Evolutionary conservation across 2,113 vertebrate species (phyloP).

Genomic region (Oenanthe oenanthe): DNA sequence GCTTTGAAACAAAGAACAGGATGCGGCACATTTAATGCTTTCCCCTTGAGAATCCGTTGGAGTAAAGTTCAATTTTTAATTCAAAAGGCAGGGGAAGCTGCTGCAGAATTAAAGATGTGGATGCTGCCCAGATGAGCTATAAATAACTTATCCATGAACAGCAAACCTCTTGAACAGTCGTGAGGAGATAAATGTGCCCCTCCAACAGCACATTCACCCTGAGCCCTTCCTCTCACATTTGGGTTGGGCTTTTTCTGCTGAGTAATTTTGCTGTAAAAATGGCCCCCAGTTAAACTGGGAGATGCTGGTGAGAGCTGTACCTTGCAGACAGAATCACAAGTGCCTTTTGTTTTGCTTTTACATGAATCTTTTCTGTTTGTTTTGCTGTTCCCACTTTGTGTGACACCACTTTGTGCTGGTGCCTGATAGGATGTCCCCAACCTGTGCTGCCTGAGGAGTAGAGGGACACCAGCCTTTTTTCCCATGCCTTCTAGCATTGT

Average conservation of each 20-base stretch:
- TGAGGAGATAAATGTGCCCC: not conserved
- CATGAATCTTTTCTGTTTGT: not conserved
- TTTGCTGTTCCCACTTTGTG: not conserved
- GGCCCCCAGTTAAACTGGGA: not conserved
- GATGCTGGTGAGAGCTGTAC: not conserved
- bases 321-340: not conserved
- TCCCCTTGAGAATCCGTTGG: conserved; percentile 51
- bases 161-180: not conserved
- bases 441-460: not conserved
- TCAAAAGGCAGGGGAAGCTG: conserved; percentile 53
- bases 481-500: not conserved
- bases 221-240: not conserved
- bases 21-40: conserved; percentile 65
- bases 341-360: not conserved
- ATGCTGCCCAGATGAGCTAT: conserved; percentile 46
- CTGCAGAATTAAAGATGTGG: conserved; percentile 44
- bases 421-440: not conserved
- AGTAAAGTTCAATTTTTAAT: conserved; percentile 69
- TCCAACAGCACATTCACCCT: not conserved
- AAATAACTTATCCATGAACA: conserved; percentile 39
- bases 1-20: conserved; percentile 69
- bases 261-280: not conserved
- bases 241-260: not conserved
- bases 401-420: not conserved
- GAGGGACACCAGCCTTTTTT: not conserved